Conservation (phyloP, 1,140 invertebrate genomes). For the Pachyrhynchus sulphureomaculatus region DNA sequence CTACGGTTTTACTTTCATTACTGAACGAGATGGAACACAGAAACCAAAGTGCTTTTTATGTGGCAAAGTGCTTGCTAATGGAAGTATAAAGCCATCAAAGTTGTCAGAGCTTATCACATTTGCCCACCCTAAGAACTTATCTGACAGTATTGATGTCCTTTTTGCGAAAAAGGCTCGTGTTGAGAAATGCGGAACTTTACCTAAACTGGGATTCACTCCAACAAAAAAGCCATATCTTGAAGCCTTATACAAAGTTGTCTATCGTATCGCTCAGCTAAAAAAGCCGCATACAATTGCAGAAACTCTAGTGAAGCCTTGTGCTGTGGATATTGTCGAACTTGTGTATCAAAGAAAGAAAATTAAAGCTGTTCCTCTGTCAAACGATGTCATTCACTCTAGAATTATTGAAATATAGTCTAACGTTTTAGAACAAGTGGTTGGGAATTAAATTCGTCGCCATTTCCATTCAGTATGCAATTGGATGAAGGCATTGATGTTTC, state of each 20-base stretch:
- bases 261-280: conserved; percentile 33
- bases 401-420: conserved; percentile 5
- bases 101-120: too few species aligned
- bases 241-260: conserved; percentile 37
- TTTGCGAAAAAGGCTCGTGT: neutral
- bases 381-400: conserved; percentile 2
- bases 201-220: conserved; percentile 24
- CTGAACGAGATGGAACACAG: too few species aligned
- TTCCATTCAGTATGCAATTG: too few species aligned
- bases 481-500: too few species aligned
- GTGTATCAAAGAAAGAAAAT: neutral
- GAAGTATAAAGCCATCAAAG: too few species aligned
- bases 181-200: conserved; percentile 13
- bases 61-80: too few species aligned
- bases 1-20: too few species aligned
- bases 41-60: too few species aligned
- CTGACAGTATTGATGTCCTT: too few species aligned
- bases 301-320: conserved; percentile 36
- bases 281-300: conserved; percentile 32
- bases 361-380: conserved; percentile 4
- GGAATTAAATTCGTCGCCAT: too few species aligned
- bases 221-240: conserved; percentile 31
- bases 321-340: conserved; percentile 6
- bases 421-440: too few species aligned
- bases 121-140: too few species aligned